Percentiles rank a stretch among this genome's conserved stretches.
These are phyloP conservation scores for Girardinichthys multiradiatus DNA, from an alignment of 2,113 vertebrate genomes.

Conservation along the genomic window DNA sequence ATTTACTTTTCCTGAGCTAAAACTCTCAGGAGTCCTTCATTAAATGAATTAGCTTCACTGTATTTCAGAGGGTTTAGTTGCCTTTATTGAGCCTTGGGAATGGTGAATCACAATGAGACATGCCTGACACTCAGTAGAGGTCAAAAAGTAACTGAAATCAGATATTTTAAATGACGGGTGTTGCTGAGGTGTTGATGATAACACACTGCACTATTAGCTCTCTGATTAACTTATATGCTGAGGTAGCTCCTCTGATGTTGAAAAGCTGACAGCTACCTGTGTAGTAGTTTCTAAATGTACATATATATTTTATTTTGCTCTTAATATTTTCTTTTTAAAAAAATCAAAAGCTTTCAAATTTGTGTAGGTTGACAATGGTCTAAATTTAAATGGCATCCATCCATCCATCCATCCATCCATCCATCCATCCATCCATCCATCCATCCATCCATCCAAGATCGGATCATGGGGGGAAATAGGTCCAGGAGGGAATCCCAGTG, in stretches of 20 bases:
- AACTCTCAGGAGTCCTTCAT: neutral
- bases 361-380: neutral
- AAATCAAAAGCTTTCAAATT: neutral
- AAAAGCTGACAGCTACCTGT: neutral
- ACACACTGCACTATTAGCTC: neutral
- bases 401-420: too few species aligned
- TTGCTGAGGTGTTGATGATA: neutral
- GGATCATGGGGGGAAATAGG: too few species aligned
- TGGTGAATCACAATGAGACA: conserved; percentile 4
- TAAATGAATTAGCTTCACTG: conserved; percentile 15
- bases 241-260: neutral
- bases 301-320: neutral
- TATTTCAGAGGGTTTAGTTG: neutral
- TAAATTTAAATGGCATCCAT: too few species aligned
- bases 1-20: neutral
- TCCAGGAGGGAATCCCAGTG: too few species aligned
- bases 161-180: neutral
- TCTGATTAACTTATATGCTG: neutral
- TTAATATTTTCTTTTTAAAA: too few species aligned
- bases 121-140: neutral
- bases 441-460: too few species aligned
- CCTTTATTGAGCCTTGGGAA: neutral
- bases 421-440: too few species aligned
- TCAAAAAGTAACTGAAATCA: neutral
- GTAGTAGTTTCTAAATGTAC: neutral